Evolutionary conservation across 2,113 vertebrate species (phyloP), one percentile per base, ranked within the genome.

Genomic region (Arenaria interpres): DNA sequence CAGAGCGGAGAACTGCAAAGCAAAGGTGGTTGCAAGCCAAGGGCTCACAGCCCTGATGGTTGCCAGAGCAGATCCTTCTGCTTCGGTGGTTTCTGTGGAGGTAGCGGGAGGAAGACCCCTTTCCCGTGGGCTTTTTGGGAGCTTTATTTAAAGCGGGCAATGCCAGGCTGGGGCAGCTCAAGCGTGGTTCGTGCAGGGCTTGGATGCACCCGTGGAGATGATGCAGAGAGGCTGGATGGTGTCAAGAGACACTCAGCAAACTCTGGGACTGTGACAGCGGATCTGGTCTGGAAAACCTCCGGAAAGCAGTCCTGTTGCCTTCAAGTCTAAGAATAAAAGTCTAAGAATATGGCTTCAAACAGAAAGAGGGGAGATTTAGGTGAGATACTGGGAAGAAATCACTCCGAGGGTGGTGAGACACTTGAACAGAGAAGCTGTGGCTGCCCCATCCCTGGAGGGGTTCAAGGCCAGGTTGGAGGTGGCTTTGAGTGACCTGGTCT

Each of bases 131-230:
- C 21, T 67, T 77, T n/a, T 24, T 17, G 66, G 91, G 7, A 5
- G 17, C 27, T 73, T 41, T 80, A 54, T 66, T 59, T 41, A 48
- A 62, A 63, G 86, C 57, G 21, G 69, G 51, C n/a, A 33, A 6
- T 2, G 10, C 76, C 37, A 32, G 41, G 73, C 54, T 5, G 21
- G 62, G 74, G 77, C 69, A 72, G 77, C 66, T 91, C 75, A 15
- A 73, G 45, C 0, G 2, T 51, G 60, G 74, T 2, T 84, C 2
- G 0, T 28, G 48, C 54, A 24, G 59, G 18, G 35, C 63, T 79
- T 48, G 82, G 74, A 5, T 57, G 87, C 22, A 1, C 19, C 6
- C 0, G 0, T 10, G 35, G 14, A 32, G 27, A 1, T n/a, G 62
- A 22, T 54, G 53, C 86, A 4, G 67, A 64, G 79, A 3, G 71